Percentiles rank a stretch among this genome's conserved stretches.
Conservation (phyloP, 2,797 vertebrate species). For the Poeciliopsis turneri region DNA sequence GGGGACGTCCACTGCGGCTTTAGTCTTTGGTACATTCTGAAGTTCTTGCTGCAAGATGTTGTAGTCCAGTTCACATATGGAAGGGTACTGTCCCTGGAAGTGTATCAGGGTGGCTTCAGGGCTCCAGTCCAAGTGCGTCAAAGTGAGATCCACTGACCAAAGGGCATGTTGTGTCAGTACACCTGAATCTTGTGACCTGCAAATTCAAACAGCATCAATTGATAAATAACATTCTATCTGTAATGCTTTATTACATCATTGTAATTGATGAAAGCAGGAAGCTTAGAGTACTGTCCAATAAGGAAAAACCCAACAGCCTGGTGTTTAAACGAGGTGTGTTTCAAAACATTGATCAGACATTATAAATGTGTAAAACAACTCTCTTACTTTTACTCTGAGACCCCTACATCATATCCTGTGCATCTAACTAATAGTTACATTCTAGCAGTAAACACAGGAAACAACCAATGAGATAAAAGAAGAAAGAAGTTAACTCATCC, state of each 20-base stretch:
- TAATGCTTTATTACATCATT: not conserved
- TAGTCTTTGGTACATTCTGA: constrained; percentile 82
- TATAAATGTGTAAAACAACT: too few relatives aligned
- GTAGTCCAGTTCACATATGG: constrained; percentile 89
- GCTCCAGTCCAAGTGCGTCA: constrained; percentile 85
- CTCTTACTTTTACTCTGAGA: not conserved
- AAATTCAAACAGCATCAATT: constrained; percentile 32
- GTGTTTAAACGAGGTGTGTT: too few relatives aligned
- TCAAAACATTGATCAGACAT: too few relatives aligned
- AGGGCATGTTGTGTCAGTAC: constrained; percentile 52
- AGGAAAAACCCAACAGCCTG: not conserved
- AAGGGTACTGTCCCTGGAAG: constrained; percentile 86
- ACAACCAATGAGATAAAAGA: not conserved
- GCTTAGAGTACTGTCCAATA: not conserved
- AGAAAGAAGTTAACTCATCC: not conserved
- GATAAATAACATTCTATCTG: not conserved
- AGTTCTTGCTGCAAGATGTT: constrained; percentile 88
- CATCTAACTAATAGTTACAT: not conserved
- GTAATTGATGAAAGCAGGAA: not conserved
- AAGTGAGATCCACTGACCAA: constrained; percentile 83
- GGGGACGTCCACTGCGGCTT: constrained; percentile 71
- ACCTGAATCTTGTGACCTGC: constrained; percentile 74
- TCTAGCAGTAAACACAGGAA: not conserved
- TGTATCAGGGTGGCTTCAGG: constrained; percentile 83
- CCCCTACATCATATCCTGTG: not conserved